Evolutionary conservation across 2,797 vertebrate species (phyloP).

Genomic region (Scolopax bukidnonensis): DNA sequence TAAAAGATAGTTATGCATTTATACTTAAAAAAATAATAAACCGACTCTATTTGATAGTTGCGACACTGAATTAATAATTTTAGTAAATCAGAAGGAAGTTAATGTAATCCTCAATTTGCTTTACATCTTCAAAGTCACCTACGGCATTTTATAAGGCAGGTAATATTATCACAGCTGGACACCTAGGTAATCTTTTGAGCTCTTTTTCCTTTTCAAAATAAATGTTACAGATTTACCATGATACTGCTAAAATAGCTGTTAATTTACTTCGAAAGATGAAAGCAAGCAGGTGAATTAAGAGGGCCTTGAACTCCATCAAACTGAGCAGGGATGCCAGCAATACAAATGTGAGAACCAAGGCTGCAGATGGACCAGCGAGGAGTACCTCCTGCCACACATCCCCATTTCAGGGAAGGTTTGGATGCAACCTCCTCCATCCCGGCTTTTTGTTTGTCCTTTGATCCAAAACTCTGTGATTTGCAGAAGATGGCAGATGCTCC

Average conservation of each 20-base stretch:
- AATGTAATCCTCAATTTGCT: conserved; percentile 61
- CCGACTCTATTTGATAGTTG: background rate
- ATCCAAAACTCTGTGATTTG: background rate
- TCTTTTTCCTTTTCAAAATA: conserved; percentile 33
- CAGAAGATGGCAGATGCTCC: background rate
- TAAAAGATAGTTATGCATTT: background rate
- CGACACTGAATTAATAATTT: conserved; percentile 45
- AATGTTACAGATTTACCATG: background rate
- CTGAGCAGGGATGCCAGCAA: background rate
- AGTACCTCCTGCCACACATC: background rate
- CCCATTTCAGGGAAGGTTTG: background rate
- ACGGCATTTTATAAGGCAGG: conserved; percentile 36
- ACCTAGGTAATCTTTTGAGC: conserved; percentile 38
- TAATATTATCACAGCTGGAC: conserved; percentile 68
- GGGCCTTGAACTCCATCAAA: background rate
- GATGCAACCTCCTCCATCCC: background rate
- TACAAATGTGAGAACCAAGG: background rate
- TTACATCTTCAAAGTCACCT: conserved; percentile 57
- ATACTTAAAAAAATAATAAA: conserved; percentile 15
- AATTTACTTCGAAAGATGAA: conserved; percentile 11
- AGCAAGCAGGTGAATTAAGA: conserved; percentile 28
- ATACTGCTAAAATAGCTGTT: conserved; percentile 35
- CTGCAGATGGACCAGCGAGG: background rate
- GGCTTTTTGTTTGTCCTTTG: background rate
- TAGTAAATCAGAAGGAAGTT: conserved; percentile 50